Conservation (phyloP, 2,797 vertebrate genomes). For the Hippocampus kuda region DNA sequence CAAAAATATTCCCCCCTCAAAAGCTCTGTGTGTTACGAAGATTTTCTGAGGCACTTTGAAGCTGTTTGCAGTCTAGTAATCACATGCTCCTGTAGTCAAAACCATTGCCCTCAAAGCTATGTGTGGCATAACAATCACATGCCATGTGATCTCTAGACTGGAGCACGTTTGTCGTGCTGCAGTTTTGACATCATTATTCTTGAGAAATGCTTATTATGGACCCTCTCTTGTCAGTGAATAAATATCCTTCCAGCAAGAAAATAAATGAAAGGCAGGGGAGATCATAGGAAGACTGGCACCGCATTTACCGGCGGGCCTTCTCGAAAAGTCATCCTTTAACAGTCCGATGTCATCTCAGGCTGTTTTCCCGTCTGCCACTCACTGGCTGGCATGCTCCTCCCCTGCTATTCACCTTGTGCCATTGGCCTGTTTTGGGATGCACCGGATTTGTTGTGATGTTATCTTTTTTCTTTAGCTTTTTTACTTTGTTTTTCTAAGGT, state of each 20-base stretch:
- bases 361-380: constrained; percentile 36
- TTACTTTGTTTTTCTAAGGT: constrained; percentile 62
- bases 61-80: not conserved
- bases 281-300: constrained; percentile 36
- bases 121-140: constrained; percentile 1
- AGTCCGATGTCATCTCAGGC: constrained; percentile 51
- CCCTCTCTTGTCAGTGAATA: not conserved
- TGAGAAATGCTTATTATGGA: not conserved
- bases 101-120: not conserved
- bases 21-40: too few species aligned
- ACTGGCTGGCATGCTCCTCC: constrained; percentile 29
- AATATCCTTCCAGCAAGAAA: not conserved
- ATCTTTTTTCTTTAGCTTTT: not conserved
- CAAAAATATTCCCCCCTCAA: too few species aligned
- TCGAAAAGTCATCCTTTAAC: constrained; percentile 50
- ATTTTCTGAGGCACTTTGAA: too few species aligned
- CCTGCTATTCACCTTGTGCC: constrained; percentile 17
- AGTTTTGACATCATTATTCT: not conserved
- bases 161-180: not conserved
- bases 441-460: not conserved
- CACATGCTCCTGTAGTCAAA: not conserved
- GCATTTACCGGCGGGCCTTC: constrained; percentile 47
- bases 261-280: too few species aligned
- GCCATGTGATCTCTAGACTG: too few species aligned
- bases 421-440: constrained; percentile 19